Conservation (phyloP, 1,140 invertebrate species). For the Thrips palmi region DNA sequence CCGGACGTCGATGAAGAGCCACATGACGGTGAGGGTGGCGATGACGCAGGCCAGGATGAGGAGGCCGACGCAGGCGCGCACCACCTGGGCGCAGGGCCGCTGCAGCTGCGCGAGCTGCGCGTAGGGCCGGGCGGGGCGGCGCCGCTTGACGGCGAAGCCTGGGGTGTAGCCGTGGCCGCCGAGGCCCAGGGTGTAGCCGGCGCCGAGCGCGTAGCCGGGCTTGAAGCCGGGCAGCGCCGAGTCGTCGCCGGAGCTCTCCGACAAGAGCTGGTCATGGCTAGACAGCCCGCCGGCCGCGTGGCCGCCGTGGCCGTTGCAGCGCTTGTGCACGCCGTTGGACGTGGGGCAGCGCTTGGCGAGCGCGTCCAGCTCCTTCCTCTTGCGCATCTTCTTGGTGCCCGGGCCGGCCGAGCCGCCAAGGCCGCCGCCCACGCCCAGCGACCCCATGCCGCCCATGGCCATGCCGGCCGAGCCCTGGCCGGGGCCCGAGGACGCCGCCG, state of each 20-base stretch:
- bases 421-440: constrained; percentile 19
- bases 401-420: no score
- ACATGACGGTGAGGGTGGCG: constrained; percentile 40
- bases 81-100: constrained; percentile 25
- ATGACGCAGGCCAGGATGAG: constrained; percentile 40
- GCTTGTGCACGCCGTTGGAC: neutral
- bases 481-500: no score
- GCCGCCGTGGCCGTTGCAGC: constrained; percentile 13
- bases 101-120: constrained; percentile 19
- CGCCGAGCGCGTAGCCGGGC: constrained; percentile 22
- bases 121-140: constrained; percentile 18
- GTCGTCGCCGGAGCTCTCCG: constrained; percentile 26
- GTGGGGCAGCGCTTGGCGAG: constrained; percentile 18
- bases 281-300: constrained; percentile 19
- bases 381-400: constrained; percentile 36
- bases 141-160: constrained; percentile 19
- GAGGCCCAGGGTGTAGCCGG: no score
- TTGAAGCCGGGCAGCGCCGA: constrained; percentile 31
- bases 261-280: constrained; percentile 24
- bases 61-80: constrained; percentile 37
- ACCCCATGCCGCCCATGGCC: no score
- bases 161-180: constrained; percentile 12
- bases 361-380: constrained; percentile 33
- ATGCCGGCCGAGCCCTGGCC: no score
- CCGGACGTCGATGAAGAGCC: constrained; percentile 46